phyloP scores from a whole-genome alignment of 2,797 vertebrate genomes.

The Macropus fuliginosus region DNA sequence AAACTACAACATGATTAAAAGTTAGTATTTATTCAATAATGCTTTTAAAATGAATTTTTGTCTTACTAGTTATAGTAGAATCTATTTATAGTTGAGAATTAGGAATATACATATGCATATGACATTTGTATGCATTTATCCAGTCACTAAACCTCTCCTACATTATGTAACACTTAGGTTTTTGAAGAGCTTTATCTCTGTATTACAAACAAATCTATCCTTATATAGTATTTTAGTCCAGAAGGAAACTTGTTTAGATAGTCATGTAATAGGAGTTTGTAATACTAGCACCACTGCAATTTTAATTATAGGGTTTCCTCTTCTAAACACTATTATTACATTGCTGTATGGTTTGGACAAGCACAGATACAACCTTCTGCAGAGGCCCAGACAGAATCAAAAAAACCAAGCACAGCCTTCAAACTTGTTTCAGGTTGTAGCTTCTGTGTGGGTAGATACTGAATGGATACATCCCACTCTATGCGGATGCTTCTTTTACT shows the following conservation, averaged over 20 bases:
- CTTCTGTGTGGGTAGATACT: background rate
- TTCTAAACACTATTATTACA: constrained; percentile 23
- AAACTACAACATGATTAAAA: background rate
- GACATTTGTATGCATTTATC: background rate
- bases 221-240: constrained; percentile 14
- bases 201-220: background rate
- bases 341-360: background rate
- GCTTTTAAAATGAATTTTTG: background rate
- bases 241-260: constrained; percentile 18
- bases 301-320: constrained; percentile 1
- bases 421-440: constrained; percentile 20
- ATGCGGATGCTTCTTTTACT: background rate
- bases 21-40: background rate
- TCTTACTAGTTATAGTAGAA: background rate
- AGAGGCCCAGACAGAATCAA: constrained; percentile 10
- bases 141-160: background rate
- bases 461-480: background rate
- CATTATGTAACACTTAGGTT: background rate
- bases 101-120: background rate
- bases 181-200: constrained; percentile 2
- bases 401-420: constrained; percentile 1
- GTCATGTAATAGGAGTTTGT: constrained; percentile 18
- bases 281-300: background rate
- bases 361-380: background rate
- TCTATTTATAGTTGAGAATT: background rate